Conservation (phyloP, 2,888 invertebrate species). For the Cancer borealis region DNA sequence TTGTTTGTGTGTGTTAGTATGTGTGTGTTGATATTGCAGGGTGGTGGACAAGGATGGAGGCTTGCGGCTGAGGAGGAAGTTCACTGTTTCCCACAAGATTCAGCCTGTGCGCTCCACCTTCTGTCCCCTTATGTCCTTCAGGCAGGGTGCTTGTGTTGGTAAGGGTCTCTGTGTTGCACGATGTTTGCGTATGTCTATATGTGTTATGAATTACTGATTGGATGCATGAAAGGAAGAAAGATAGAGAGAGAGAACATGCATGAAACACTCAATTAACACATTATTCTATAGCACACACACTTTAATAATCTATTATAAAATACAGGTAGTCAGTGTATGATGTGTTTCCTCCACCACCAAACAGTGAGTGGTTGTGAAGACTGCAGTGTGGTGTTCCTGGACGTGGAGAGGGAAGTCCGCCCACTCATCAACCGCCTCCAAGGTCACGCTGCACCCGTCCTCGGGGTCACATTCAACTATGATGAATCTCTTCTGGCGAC, state of each 20-base stretch:
- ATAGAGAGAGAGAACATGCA: no score
- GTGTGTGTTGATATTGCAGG: constrained; percentile 79
- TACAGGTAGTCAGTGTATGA: not conserved
- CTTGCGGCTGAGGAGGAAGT: constrained; percentile 85
- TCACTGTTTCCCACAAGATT: constrained; percentile 84
- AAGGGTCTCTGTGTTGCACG: constrained; percentile 78
- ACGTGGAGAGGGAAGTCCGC: constrained; percentile 84
- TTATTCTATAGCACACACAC: no score
- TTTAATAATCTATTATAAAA: not conserved
- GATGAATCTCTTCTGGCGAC: constrained; percentile 92
- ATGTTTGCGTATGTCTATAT: not conserved
- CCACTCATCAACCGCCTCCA: constrained; percentile 84
- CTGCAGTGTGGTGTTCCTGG: constrained; percentile 88
- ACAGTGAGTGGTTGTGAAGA: constrained; percentile 89
- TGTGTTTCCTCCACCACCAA: constrained; percentile 68
- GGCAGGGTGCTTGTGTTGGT: constrained; percentile 89
- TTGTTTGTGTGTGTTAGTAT: not conserved
- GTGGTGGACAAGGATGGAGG: constrained; percentile 86
- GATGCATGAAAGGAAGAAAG: no score
- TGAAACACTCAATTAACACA: no score
- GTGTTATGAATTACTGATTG: not conserved
- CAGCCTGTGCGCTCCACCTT: constrained; percentile 87
- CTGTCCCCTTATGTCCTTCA: constrained; percentile 91
- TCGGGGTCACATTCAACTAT: constrained; percentile 92
- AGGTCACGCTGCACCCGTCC: constrained; percentile 90